A percentile compares a stretch with the other conserved stretches of the same genome.
These are phyloP conservation scores for Drosophila fulvimacula DNA, from an alignment of 2,888 invertebrate genomes.

Conservation along the genomic window DNA sequence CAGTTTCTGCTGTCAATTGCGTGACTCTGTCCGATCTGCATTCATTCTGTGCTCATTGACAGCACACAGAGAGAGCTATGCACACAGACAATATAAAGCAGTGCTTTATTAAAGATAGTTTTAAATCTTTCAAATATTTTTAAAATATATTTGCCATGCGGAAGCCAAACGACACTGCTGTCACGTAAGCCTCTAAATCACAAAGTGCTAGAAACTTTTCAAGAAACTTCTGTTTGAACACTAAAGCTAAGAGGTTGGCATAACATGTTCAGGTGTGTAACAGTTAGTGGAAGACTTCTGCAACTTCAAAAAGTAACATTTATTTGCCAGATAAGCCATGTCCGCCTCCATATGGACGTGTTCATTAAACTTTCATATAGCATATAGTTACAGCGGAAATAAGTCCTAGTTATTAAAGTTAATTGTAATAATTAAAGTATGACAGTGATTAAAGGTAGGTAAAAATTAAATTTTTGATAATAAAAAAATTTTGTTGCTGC, in stretches of 20 bases:
- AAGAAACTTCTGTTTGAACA: not conserved
- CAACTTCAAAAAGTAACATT: not conserved
- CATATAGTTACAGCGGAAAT: not conserved
- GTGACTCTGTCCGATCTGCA: slow-evolving; percentile 24
- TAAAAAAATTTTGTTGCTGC: not conserved
- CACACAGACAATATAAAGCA: not conserved
- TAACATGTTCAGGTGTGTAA: not conserved
- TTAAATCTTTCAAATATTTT: not conserved
- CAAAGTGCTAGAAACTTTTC: not conserved
- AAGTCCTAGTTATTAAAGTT: not conserved
- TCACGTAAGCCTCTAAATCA: not conserved
- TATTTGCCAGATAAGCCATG: not conserved
- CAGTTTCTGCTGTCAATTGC: not conserved
- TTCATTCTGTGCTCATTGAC: slow-evolving; percentile 53
- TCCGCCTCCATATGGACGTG: not conserved
- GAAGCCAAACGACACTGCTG: not conserved
- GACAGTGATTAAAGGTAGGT: no score
- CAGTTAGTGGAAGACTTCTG: not conserved
- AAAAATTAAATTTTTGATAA: not conserved
- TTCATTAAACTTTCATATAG: slow-evolving; percentile 1
- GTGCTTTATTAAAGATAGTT: not conserved
- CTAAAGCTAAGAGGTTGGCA: not conserved
- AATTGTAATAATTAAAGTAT: not conserved
- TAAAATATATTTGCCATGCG: not conserved
- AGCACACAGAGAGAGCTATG: slow-evolving; percentile 13